Evolutionary conservation across 1,140 invertebrate species (phyloP).

Genomic region (Polyergus mexicanus): DNA sequence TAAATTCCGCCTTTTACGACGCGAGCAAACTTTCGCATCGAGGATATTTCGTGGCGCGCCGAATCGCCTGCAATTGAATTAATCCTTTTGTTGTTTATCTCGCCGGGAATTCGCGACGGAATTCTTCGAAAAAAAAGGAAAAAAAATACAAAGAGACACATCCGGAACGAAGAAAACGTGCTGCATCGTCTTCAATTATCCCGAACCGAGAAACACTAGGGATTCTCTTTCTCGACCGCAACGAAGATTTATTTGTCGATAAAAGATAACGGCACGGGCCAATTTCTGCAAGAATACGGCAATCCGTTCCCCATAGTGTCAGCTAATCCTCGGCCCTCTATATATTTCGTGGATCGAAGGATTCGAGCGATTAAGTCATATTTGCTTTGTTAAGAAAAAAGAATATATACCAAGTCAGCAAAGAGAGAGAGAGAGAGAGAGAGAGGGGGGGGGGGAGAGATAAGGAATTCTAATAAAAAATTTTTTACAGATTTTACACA

Average conservation of each 20-base stretch:
- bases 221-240: slow-evolving; percentile 6
- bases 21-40: slow-evolving; percentile 1
- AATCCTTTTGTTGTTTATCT: slow-evolving; percentile 36
- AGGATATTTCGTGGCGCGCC: slow-evolving; percentile 9
- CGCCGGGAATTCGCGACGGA: background rate
- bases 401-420: background rate
- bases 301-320: slow-evolving; percentile 50
- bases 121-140: background rate
- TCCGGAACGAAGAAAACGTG: slow-evolving; percentile 33
- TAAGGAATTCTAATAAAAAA: background rate
- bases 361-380: background rate
- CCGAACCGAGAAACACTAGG: slow-evolving; percentile 8
- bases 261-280: slow-evolving; percentile 63
- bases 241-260: slow-evolving; percentile 73
- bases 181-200: slow-evolving; percentile 68
- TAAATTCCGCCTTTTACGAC: slow-evolving; percentile 42
- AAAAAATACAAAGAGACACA: slow-evolving; percentile 13
- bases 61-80: slow-evolving; percentile 54
- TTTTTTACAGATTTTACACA: background rate
- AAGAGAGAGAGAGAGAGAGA: background rate
- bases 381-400: slow-evolving; percentile 6
- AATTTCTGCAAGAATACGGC: slow-evolving; percentile 67
- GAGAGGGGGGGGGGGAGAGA: background rate
- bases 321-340: background rate
- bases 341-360: slow-evolving; percentile 13